Conservation (phyloP, 2,888 invertebrate genomes). For the Ophion costatus region DNA sequence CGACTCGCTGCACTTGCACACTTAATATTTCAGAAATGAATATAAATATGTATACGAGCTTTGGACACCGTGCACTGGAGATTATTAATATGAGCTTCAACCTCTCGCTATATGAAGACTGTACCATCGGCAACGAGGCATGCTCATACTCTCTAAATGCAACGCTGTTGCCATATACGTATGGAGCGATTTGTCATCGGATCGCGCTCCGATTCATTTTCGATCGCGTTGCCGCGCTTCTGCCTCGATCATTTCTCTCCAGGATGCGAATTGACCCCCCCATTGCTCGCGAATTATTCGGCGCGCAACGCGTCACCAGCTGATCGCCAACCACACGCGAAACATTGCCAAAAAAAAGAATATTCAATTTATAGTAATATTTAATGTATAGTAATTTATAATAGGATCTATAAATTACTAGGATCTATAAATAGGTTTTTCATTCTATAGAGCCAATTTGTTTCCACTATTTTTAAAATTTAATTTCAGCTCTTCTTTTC, state of each 20-base stretch:
- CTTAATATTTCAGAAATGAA: neutral
- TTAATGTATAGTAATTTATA: too few species aligned
- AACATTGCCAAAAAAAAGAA: too few species aligned
- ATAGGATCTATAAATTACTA: too few species aligned
- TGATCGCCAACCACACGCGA: neutral
- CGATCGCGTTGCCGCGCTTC: slow-evolving; percentile 13
- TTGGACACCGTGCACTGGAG: slow-evolving; percentile 49
- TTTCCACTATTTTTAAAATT: neutral
- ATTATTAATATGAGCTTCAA: slow-evolving; percentile 33
- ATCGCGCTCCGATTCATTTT: slow-evolving; percentile 45
- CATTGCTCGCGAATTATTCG: slow-evolving; percentile 15
- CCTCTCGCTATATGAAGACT: slow-evolving; percentile 21
- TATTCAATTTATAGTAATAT: too few species aligned
- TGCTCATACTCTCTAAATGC: slow-evolving; percentile 23
- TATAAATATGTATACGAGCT: slow-evolving; percentile 14
- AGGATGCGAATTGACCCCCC: slow-evolving; percentile 14
- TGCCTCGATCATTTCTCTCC: slow-evolving; percentile 18
- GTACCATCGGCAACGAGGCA: slow-evolving; percentile 11
- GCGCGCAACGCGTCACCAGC: neutral
- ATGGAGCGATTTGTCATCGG: slow-evolving; percentile 43
- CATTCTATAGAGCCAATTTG: too few species aligned
- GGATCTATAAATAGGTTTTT: too few species aligned
- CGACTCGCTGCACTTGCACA: neutral
- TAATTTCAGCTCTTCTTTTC: neutral
- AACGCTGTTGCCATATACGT: slow-evolving; percentile 10